These are phyloP conservation scores for Gracilinanus agilis DNA, from an alignment of 2,113 vertebrate genomes.

Conservation along the genomic window DNA sequence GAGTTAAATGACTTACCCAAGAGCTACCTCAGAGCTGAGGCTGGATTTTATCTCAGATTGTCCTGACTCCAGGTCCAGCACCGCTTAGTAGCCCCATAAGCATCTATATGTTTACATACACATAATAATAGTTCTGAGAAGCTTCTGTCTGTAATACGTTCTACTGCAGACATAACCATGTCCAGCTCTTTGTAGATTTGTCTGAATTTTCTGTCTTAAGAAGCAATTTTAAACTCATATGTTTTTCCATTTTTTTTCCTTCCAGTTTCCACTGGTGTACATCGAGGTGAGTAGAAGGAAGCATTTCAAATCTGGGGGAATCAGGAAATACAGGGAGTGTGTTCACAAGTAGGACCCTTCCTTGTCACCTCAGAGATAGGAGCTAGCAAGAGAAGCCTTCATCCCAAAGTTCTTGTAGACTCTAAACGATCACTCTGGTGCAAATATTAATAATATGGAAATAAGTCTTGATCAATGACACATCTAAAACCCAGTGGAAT, in stretches of 20 bases:
- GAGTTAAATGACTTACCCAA: background rate
- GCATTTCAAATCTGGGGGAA: background rate
- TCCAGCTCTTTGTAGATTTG: conserved; percentile 22
- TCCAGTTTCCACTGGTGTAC: conserved; percentile 68
- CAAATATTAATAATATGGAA: too few relatives aligned
- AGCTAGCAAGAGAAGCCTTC: background rate
- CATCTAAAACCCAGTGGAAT: too few relatives aligned
- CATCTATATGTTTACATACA: background rate
- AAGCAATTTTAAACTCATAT: conserved; percentile 37
- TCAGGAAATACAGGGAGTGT: background rate
- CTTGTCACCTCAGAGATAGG: background rate
- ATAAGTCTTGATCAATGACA: too few relatives aligned
- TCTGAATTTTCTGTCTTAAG: conserved; percentile 37
- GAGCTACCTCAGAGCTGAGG: background rate
- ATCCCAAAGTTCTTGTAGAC: background rate
- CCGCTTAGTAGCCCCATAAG: background rate
- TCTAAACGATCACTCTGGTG: too few relatives aligned
- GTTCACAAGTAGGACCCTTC: background rate
- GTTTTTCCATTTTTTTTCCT: conserved; percentile 53
- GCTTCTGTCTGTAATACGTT: conserved; percentile 11
- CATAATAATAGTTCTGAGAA: conserved; percentile 34
- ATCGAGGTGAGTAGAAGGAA: conserved; percentile 68
- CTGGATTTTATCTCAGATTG: background rate
- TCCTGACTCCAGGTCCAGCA: background rate
- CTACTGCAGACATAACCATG: background rate